Evolutionary conservation across 53 echinoderm and acorn worm genomes (phyloP).

Genomic region (Actinopyga echinites): DNA sequence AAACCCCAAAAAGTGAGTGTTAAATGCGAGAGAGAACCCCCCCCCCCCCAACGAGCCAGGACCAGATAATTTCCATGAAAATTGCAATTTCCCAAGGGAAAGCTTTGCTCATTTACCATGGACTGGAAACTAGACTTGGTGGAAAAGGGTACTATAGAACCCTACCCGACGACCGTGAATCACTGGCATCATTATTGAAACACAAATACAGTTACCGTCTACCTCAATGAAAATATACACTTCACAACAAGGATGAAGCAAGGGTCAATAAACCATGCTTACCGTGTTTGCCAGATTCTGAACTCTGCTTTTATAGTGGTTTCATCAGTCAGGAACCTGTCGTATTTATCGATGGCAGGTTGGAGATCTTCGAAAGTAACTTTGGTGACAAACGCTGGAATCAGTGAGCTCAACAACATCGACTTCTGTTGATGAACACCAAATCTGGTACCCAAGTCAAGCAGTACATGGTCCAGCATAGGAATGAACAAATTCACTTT

Average conservation of each 20-base stretch:
- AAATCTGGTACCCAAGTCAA: neutral
- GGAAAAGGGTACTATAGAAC: neutral
- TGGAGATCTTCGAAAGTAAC: neutral
- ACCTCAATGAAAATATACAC: neutral
- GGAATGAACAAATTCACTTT: neutral
- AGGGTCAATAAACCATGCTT: neutral
- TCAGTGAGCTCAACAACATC: neutral
- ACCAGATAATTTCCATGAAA: neutral
- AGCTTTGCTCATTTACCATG: neutral
- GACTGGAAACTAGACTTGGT: neutral
- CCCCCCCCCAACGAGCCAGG: neutral
- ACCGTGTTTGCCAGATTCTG: neutral
- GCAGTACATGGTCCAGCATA: neutral
- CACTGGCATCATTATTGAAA: neutral
- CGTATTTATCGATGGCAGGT: neutral
- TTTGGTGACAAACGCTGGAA: neutral
- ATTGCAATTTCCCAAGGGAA: neutral
- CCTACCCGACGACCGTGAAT: neutral
- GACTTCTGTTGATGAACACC: neutral
- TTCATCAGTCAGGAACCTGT: neutral
- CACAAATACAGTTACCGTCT: neutral
- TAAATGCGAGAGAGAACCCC: neutral
- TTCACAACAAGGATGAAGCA: neutral
- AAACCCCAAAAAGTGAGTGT: neutral
- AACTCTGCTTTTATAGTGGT: neutral